Evolutionary conservation across 2,888 invertebrate genomes (phyloP), one percentile per base, ranked within the genome.

Genomic region (Nasonovia ribisnigri): DNA sequence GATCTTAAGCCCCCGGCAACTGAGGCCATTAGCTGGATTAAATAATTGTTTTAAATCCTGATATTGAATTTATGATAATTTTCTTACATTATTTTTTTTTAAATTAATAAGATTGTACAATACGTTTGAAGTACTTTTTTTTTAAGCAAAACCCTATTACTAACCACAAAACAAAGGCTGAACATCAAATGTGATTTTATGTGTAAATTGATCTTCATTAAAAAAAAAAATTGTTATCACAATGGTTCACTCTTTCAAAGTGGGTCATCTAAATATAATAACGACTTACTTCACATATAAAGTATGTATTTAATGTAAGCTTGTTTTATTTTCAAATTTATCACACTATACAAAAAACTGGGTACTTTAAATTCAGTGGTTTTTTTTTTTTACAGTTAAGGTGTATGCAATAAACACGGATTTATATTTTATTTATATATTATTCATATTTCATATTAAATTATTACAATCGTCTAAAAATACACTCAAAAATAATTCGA

Each of bases 221-320:
- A 46, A 90, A 48, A 86, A 86, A 29, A 60, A 60, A 60, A 60
- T 57, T 54, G 26, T 26, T 57, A 57, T 57, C 57, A 57, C n/a
- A 60, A 60, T 29, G 43, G 43, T 43, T 89, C 20, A 60, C 46
- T 11, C n/a, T 51, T 36, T 10, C 24, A 67, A 90, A 90, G 60
- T 90, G n/a, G 8, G 42, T 20, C 46, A n/a, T 90, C 24, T 90
- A 48, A 77, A 48, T 77, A 90, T 48, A 77, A 90, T 77, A 90
- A 36, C 11, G 0, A 36, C 67, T 90, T 90, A 90, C n/a, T 90
- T 77, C 48, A 36, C 36, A 24, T 36, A 46, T 3, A 48, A 67
- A 46, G 8, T 77, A 77, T 77, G 3, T n/a, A 67, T 67, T 36
- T 67, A 67, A 67, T 67, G 16, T 67, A 67, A 67, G 67, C 16